Base-by-base conservation (phyloP, 2,113 vertebrate genomes). In the Nannospalax galili region DNA sequence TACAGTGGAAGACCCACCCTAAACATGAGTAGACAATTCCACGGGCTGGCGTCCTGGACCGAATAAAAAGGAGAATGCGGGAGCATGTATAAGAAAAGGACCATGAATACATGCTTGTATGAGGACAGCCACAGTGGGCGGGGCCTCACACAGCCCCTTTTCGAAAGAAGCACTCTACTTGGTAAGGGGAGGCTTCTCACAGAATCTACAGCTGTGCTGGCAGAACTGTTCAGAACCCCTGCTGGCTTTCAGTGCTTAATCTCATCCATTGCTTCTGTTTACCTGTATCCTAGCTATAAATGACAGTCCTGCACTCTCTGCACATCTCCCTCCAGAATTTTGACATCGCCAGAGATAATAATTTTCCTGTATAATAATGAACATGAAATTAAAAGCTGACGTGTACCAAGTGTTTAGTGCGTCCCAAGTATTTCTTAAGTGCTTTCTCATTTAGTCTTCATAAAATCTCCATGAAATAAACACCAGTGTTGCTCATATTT, bases 261-360 rank as follows among this genome's bases (percentile, higher is more conserved):
- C 84, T 74, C 60, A 32, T 8, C 8, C 15, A 65, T 58, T 69
- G 26, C 48, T 88, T 80, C 80, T 92, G 77, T 88, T 92, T 86
- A 22, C 52, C 40, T 90, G 65, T 40, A 58, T 58, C 65, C 72
- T 88, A 84, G 37, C 70, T 92, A 58, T 62, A 58, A 96, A 84
- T 74, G 37, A 60, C 74, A 90, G 82, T 35, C 6, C 20, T 70
- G 52, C 37, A 67, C 20, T 80, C 48, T 90, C 62, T 70, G 90
- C 90, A 65, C 37, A 84, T 32, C 65, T 72, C 42, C 35, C 32
- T 52, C 48, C 0, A 65, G 85, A 87, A 94, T 79, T 90, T 22
- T 67, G 56, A 69, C 62, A 69, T 65, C 80, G n/a, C 17, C 28
- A 82, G 26, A 52, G 28, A 52, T 28, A 60, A 52, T 32, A 7